phyloP scores from a whole-genome alignment of 2,113 vertebrate genomes.

The Smithornis capensis region DNA sequence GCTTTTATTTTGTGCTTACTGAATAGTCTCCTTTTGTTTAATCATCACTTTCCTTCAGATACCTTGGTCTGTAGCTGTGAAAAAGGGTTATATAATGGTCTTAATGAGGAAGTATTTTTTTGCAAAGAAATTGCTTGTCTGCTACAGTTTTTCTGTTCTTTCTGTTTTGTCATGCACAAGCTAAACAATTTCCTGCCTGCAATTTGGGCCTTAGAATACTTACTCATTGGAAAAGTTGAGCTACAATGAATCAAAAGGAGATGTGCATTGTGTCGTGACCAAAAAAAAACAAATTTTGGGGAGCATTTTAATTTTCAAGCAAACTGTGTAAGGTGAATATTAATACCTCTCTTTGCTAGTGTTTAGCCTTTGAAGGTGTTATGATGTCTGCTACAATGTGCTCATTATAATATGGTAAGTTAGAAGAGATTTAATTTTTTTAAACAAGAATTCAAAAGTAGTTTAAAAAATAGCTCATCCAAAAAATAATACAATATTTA shows the following conservation, averaged over 20 bases:
- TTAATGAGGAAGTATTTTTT: slow-evolving; percentile 51
- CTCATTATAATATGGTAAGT: neutral
- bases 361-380: neutral
- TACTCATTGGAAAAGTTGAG: neutral
- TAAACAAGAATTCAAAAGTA: neutral
- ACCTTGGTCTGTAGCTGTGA: neutral
- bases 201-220: neutral
- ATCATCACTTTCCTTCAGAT: slow-evolving; percentile 28
- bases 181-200: slow-evolving; percentile 2
- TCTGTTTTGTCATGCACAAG: slow-evolving; percentile 46
- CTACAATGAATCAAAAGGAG: neutral
- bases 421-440: neutral
- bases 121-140: slow-evolving; percentile 43
- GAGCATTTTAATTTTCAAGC: neutral
- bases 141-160: slow-evolving; percentile 12
- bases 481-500: neutral
- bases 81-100: neutral
- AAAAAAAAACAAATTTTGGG: neutral
- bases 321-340: neutral
- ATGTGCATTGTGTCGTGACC: neutral
- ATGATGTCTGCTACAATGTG: neutral
- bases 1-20: slow-evolving; percentile 20
- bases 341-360: neutral
- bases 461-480: neutral
- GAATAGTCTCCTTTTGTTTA: neutral